These are phyloP conservation scores for Incurvaria masculella DNA, from an alignment of 2,888 invertebrate genomes.

Conservation along the genomic window DNA sequence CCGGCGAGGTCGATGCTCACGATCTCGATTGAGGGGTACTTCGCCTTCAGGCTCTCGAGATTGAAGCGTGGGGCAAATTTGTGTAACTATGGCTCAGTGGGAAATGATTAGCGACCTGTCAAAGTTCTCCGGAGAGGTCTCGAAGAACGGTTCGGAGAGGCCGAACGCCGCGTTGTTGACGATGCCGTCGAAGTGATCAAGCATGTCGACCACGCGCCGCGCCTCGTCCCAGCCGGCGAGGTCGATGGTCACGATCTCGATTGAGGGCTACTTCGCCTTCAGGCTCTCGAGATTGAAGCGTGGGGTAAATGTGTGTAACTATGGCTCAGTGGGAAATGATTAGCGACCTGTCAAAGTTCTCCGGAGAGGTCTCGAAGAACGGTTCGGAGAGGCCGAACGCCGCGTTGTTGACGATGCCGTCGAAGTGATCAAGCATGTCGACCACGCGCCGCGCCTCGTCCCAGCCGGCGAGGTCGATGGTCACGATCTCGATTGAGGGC, in stretches of 20 bases:
- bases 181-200: conserved; percentile 63
- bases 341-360: conserved; percentile 61
- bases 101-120: conserved; percentile 57
- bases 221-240: conserved; percentile 67
- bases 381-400: conserved; percentile 62
- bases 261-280: conserved; percentile 41
- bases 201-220: conserved; percentile 36
- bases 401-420: conserved; percentile 82
- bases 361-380: conserved; percentile 60
- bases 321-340: too few relatives aligned
- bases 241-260: conserved; percentile 60
- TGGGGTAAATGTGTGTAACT: too few relatives aligned
- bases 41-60: conserved; percentile 51
- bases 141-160: conserved; percentile 59
- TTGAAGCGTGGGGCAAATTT: too few relatives aligned
- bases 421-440: conserved; percentile 53
- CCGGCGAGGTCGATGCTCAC: conserved; percentile 62
- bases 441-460: conserved; percentile 49
- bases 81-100: too few relatives aligned
- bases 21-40: conserved; percentile 50
- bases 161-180: conserved; percentile 82
- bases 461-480: conserved; percentile 69
- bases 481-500: conserved; percentile 52
- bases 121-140: conserved; percentile 60
- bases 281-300: conserved; percentile 54